Evolutionary conservation across 30 jellyfish, hydroid and myxozoan species (phyloP).

Genomic region (Catostylus mosaicus): DNA sequence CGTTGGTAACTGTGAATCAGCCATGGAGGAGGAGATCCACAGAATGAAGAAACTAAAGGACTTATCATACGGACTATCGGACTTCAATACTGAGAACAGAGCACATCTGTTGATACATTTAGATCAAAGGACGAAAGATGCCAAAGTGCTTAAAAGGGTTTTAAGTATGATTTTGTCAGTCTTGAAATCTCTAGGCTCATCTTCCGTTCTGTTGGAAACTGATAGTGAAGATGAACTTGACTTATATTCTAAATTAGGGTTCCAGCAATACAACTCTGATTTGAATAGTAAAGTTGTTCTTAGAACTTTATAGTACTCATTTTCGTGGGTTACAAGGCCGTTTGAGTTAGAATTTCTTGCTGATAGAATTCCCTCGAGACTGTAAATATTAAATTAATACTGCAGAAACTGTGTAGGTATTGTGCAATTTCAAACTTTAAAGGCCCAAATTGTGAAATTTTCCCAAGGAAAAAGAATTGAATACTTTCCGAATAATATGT

Average conservation of each 20-base stretch:
- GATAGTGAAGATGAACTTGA: slow-evolving; percentile 68
- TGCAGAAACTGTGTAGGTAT: too few relatives aligned
- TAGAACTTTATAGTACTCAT: slow-evolving; percentile 23
- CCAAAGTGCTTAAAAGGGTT: slow-evolving; percentile 74
- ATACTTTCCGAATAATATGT: too few relatives aligned
- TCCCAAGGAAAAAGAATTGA: too few relatives aligned
- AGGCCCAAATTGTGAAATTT: too few relatives aligned
- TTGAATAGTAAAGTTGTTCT: slow-evolving; percentile 25
- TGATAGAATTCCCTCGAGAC: neutral
- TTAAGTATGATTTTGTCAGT: slow-evolving; percentile 73
- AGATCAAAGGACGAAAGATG: slow-evolving; percentile 64
- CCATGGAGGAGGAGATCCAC: slow-evolving; percentile 23
- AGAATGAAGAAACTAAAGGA: neutral
- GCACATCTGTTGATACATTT: slow-evolving; percentile 78
- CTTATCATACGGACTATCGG: slow-evolving; percentile 48
- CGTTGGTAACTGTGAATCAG: slow-evolving; percentile 43
- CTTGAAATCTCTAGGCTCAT: slow-evolving; percentile 85
- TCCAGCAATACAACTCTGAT: slow-evolving; percentile 46
- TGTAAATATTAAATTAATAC: too few relatives aligned
- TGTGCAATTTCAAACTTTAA: too few relatives aligned
- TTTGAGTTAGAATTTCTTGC: neutral
- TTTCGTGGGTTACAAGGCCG: neutral
- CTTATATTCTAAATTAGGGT: slow-evolving; percentile 79
- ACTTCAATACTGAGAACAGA: slow-evolving; percentile 67
- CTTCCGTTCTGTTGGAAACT: slow-evolving; percentile 68